These are phyloP conservation scores for Ephestia elutella DNA, from an alignment of 1,140 invertebrate genomes.

Conservation along the genomic window DNA sequence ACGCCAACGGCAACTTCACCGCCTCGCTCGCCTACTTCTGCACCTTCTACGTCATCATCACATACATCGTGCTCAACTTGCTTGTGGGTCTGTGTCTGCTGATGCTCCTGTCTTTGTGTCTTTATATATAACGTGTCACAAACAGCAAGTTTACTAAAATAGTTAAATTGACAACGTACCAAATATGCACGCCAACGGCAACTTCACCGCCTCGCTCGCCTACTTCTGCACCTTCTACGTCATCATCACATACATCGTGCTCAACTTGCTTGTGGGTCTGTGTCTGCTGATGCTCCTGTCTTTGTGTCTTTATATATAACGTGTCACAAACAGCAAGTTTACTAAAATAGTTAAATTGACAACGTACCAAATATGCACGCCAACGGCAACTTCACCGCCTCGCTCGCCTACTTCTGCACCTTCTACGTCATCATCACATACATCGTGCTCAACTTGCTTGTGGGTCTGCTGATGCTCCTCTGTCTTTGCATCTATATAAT, in stretches of 20 bases:
- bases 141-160: no score
- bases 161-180: no score
- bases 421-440: conserved; percentile 99
- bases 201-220: conserved; percentile 95
- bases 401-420: conserved; percentile 98
- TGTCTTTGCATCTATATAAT: no score
- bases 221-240: conserved; percentile 99
- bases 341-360: no score
- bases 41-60: conserved; percentile 99
- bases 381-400: conserved; percentile 96
- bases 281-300: not conserved
- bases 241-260: conserved; percentile 99
- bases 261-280: conserved; percentile 98
- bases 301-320: no score
- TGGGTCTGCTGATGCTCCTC: conserved; percentile 80
- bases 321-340: no score
- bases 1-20: conserved; percentile 96
- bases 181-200: conserved; percentile 97
- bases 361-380: no score
- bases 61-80: conserved; percentile 99
- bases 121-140: no score
- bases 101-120: no score
- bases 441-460: conserved; percentile 98
- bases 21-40: conserved; percentile 98
- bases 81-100: conserved; percentile 87